Conservation (phyloP, 2,797 vertebrate species). For the Sphenopsis melanotis region DNA sequence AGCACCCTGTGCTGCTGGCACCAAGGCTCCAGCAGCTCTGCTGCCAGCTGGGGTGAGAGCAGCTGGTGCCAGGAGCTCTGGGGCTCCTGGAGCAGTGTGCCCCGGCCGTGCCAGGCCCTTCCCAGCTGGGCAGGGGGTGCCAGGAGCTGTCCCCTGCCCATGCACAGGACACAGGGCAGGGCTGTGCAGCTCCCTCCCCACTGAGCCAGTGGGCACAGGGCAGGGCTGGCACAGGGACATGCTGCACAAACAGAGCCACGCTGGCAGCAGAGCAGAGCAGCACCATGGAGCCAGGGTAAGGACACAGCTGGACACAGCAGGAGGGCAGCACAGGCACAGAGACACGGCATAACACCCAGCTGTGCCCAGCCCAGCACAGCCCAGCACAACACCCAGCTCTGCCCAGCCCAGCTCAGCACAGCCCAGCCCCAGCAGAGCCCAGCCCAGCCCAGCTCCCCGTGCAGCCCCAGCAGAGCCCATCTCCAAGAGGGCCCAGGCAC, state of each 20-base stretch:
- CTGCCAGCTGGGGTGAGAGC: background rate
- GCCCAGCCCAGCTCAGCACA: too few species aligned
- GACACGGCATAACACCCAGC: background rate
- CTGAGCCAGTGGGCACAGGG: rapidly evolving
- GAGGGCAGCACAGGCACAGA: background rate
- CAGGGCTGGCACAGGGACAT: rapidly evolving
- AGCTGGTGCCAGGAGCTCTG: rapidly evolving
- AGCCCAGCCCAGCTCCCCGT: too few species aligned
- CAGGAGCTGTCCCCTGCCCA: too few species aligned
- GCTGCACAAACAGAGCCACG: background rate
- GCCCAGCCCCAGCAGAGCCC: background rate
- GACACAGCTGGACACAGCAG: background rate
- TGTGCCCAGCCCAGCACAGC: background rate
- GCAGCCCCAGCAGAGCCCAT: too few species aligned
- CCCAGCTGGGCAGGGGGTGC: too few species aligned
- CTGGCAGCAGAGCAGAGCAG: background rate
- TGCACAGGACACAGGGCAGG: too few species aligned
- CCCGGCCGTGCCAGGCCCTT: too few species aligned
- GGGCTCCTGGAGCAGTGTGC: too few species aligned
- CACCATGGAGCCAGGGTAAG: background rate
- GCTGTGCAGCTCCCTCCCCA: background rate
- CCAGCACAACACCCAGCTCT: too few species aligned
- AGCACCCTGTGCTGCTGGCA: background rate
- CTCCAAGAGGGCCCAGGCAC: background rate
- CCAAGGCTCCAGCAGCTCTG: background rate